These are phyloP conservation scores for Lacerta bilineata DNA, from an alignment of 2,797 vertebrate species.

Conservation along the genomic window DNA sequence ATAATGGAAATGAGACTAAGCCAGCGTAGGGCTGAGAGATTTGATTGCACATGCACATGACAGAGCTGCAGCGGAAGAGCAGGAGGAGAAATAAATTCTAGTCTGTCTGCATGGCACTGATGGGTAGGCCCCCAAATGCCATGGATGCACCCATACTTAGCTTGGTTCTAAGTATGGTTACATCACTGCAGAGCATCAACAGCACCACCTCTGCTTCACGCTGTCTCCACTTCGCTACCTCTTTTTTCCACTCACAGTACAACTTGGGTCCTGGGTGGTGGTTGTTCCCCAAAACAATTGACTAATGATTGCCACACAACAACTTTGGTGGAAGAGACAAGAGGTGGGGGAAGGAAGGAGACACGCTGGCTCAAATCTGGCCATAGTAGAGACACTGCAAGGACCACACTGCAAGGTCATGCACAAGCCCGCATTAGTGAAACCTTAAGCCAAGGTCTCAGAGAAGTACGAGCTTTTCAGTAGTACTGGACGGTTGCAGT, in stretches of 20 bases:
- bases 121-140: background rate
- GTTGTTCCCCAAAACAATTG: background rate
- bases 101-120: constrained; percentile 26
- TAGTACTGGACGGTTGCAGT: background rate
- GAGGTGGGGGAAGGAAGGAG: background rate
- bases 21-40: background rate
- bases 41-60: background rate
- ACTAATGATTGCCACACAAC: background rate
- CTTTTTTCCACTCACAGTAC: background rate
- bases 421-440: background rate
- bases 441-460: background rate
- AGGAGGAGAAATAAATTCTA: background rate
- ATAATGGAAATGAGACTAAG: background rate
- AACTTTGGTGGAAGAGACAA: background rate
- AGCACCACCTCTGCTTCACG: background rate
- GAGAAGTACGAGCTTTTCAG: too few relatives aligned
- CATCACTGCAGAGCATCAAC: background rate
- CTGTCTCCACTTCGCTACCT: background rate
- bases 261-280: background rate
- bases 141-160: background rate
- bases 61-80: background rate
- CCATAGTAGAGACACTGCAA: background rate
- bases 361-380: background rate
- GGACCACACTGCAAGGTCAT: background rate
- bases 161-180: background rate